These are phyloP conservation scores for Alloscopus bannaensis DNA, from an alignment of 2,888 invertebrate species.

Conservation along the genomic window DNA sequence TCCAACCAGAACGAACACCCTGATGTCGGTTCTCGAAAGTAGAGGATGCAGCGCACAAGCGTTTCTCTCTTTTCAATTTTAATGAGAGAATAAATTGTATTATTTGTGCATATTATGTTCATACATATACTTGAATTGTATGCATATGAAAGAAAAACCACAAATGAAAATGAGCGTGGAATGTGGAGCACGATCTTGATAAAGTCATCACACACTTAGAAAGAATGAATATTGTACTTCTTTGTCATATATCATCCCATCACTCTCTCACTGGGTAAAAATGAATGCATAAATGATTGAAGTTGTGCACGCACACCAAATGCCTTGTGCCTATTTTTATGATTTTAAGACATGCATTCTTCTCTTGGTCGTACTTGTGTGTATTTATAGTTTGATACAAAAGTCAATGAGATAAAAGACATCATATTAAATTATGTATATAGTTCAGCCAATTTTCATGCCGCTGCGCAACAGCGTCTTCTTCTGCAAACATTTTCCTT, in stretches of 20 bases:
- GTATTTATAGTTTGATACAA: background rate
- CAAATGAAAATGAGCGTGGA: slow-evolving; percentile 48
- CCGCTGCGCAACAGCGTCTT: too few species aligned
- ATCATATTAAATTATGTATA: too few species aligned
- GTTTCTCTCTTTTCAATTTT: too few species aligned
- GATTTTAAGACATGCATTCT: background rate
- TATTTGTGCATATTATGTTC: background rate
- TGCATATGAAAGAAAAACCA: slow-evolving; percentile 8
- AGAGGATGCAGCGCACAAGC: too few species aligned
- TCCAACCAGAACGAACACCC: slow-evolving; percentile 11
- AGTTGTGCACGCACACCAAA: background rate
- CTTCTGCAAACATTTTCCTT: too few species aligned
- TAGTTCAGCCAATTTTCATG: background rate
- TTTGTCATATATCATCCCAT: slow-evolving; percentile 8
- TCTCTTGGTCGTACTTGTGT: background rate
- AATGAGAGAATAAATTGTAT: background rate
- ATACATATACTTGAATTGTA: too few species aligned
- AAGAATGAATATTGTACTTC: slow-evolving; percentile 9
- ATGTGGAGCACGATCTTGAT: slow-evolving; percentile 51
- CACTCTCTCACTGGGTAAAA: background rate
- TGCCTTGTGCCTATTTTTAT: background rate
- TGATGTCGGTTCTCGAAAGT: too few species aligned
- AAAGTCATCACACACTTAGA: slow-evolving; percentile 36
- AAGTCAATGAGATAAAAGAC: too few species aligned
- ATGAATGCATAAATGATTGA: background rate